Evolutionary conservation across 1,140 invertebrate species (phyloP), one percentile per base, ranked within the genome.

Genomic region (Rhopalosiphum maidis): DNA sequence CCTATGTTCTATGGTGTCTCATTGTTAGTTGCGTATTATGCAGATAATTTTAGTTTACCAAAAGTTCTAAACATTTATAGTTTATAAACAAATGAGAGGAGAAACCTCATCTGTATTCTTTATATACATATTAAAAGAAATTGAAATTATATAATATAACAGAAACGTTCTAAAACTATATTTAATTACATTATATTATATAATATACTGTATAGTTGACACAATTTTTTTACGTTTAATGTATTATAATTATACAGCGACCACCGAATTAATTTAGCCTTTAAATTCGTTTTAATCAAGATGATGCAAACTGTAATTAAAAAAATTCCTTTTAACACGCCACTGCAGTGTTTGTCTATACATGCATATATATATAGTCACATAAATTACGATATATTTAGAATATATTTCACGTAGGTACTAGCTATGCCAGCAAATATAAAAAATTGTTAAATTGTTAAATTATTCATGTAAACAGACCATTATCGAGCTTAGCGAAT

Each of bases 261-360:
- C 60, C 60, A 77, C 30, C 15, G 15, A n/a, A 15, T 18, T 18
- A 77, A 15, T 77, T 30, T 5, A 6, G 25, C 30, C 4, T 77
- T 4, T n/a, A 35, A n/a, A n/a, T n/a, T 77, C 15, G 60, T 77
- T 77, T 77, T 77, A 77, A 77, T 77, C 60, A 77, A 77, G 30
- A 77, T 77, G 5, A n/a, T 77, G 15, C 30, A 77, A 77, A n/a
- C 60, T n/a, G 60, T n/a, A n/a, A 77, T 77, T 77, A 77, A n/a
- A 77, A 77, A 77, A n/a, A 77, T 77, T 77, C 30, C n/a, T 77
- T 77, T 77, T 77, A 77, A 77, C 60, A 77, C 60, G 60, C 60
- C 60, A 77, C n/a, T n/a, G 30, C 15, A 77, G 60, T n/a, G 18
- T 77, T 77, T 35, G 60, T 4, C n/a, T 18, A 18, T 18, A n/a